Percentiles rank a stretch among this genome's conserved stretches.
Evolutionary conservation across 2,888 invertebrate species (phyloP).

Genomic region (Thera britannica): DNA sequence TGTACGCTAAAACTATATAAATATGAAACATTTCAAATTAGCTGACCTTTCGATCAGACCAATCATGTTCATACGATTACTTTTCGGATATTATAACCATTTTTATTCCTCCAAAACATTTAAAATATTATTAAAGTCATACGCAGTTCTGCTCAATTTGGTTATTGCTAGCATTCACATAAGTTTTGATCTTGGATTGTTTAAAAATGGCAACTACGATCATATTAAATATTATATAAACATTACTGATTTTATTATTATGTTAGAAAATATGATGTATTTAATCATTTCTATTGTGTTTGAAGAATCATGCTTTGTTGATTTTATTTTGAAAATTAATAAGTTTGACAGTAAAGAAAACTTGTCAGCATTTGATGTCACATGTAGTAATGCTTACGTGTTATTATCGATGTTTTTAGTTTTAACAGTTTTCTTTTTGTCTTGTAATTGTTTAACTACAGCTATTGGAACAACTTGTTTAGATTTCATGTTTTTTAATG

Average conservation of each 20-base stretch:
- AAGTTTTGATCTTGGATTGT: not conserved
- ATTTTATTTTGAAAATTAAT: not conserved
- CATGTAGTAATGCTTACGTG: not conserved
- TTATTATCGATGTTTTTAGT: conserved; percentile 5
- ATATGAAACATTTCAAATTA: not conserved
- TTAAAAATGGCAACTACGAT: not conserved
- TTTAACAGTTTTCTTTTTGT: not conserved
- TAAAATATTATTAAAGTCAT: not conserved
- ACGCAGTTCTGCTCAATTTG: not conserved
- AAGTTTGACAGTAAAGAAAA: not conserved
- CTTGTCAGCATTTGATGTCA: conserved; percentile 1
- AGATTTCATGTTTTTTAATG: not conserved
- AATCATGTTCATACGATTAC: not conserved
- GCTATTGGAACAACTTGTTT: not conserved
- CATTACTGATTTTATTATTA: not conserved
- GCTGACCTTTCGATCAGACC: not conserved
- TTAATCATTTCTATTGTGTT: not conserved
- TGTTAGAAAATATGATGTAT: not conserved
- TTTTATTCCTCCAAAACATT: not conserved
- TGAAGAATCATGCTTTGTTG: not conserved
- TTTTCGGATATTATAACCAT: conserved; percentile 1
- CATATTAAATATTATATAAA: not conserved
- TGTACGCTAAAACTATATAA: not conserved
- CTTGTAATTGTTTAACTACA: not conserved
- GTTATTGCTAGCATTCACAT: not conserved